Evolutionary conservation across 1,140 invertebrate species (phyloP).

Genomic region (Sesamia nonagrioides): DNA sequence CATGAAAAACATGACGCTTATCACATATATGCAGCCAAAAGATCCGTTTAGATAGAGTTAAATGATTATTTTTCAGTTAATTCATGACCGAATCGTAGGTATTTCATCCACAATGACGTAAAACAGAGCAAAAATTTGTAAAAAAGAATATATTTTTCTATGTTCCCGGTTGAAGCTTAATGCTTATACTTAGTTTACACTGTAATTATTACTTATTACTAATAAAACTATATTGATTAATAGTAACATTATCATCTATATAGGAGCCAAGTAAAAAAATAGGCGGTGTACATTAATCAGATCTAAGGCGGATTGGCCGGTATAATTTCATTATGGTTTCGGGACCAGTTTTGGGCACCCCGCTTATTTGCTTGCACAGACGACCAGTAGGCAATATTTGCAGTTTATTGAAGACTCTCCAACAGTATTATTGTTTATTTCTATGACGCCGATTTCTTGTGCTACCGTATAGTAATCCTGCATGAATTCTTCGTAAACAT

Average conservation of each 20-base stretch:
- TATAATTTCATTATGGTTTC: conserved; percentile 28
- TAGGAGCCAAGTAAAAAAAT: conserved; percentile 19
- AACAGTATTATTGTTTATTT: conserved; percentile 32
- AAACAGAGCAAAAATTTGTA: too few species aligned
- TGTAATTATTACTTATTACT: too few species aligned
- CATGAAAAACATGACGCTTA: too few species aligned
- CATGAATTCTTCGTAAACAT: conserved; percentile 36
- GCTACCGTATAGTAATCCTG: conserved; percentile 37
- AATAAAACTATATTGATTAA: background rate
- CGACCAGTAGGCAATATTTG: conserved; percentile 8
- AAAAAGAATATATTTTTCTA: too few species aligned
- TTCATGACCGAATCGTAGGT: too few species aligned
- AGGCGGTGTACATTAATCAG: conserved; percentile 26
- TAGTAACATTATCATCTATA: background rate
- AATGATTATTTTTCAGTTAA: too few species aligned
- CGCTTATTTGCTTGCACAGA: conserved; percentile 22
- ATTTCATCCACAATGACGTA: too few species aligned
- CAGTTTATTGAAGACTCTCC: conserved; percentile 10
- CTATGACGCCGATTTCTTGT: conserved; percentile 26
- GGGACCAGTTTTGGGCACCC: background rate
- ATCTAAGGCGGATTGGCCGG: conserved; percentile 20
- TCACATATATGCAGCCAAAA: too few species aligned
- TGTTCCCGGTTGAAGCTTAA: too few species aligned
- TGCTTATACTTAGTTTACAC: too few species aligned
- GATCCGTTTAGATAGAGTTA: too few species aligned